Evolutionary conservation across 2,797 vertebrate genomes (phyloP).

Genomic region (Malurus leucopterus): DNA sequence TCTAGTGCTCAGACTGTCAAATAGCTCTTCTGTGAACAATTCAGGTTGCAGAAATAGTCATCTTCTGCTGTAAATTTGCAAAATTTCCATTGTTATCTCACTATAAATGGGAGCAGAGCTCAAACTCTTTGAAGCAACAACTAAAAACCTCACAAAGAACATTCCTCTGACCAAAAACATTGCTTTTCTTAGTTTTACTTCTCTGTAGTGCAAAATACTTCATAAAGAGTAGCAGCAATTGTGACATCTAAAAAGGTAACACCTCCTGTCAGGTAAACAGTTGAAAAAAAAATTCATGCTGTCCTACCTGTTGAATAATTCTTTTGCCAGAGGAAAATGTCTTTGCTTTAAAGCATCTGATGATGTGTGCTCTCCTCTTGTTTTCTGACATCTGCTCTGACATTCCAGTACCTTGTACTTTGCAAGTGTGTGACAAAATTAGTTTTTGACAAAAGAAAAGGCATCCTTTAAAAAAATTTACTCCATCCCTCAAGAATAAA

Average conservation of each 20-base stretch:
- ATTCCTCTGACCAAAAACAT: not conserved
- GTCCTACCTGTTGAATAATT: not conserved
- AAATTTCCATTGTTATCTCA: not conserved
- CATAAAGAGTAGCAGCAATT: not conserved
- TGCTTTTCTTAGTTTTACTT: not conserved
- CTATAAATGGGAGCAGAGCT: not conserved
- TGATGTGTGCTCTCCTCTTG: not conserved
- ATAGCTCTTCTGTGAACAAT: not conserved
- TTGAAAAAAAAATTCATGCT: not conserved
- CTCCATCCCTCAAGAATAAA: not conserved
- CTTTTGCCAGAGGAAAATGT: not conserved
- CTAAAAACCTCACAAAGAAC: not conserved
- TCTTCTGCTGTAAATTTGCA: not conserved
- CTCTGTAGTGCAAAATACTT: not conserved
- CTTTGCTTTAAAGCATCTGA: not conserved
- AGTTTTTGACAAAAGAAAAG: not conserved
- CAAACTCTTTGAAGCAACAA: not conserved
- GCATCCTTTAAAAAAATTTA: not conserved
- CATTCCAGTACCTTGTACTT: not conserved
- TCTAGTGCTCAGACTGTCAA: not conserved
- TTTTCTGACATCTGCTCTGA: not conserved
- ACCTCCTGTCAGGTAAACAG: not conserved
- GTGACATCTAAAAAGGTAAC: not conserved
- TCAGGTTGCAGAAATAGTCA: not conserved
- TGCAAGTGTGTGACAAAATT: not conserved